phyloP scores from a whole-genome alignment of 2,888 invertebrate genomes.

The Caenorhabditis becei region DNA sequence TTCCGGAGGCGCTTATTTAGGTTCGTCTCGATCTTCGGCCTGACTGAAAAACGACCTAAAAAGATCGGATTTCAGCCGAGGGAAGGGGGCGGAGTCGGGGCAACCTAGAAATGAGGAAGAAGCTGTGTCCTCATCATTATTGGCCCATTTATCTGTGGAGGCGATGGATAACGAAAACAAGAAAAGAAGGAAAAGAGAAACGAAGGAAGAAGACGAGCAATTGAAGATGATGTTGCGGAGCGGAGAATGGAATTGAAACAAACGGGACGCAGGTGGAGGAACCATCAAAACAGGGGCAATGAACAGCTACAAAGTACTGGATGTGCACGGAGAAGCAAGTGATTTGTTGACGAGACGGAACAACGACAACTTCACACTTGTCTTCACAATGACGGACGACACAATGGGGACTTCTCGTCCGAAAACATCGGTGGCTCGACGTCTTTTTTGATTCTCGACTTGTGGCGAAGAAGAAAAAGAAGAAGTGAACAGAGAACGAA shows the following conservation, averaged over 20 bases:
- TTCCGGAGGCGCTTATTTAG: background rate
- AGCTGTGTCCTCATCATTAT: conserved; percentile 17
- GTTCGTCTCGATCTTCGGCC: conserved; percentile 33
- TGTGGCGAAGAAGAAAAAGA: background rate
- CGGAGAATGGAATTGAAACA: conserved; percentile 14
- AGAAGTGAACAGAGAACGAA: no score
- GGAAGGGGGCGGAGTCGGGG: conserved; percentile 17
- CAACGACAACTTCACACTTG: conserved; percentile 12
- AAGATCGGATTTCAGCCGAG: conserved; percentile 33
- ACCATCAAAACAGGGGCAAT: conserved; percentile 1
- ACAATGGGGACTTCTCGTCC: conserved; percentile 10
- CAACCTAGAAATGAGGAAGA: conserved; percentile 1
- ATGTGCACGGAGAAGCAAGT: background rate
- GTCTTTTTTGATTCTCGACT: background rate
- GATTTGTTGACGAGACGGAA: conserved; percentile 17
- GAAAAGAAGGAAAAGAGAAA: background rate
- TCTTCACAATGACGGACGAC: conserved; percentile 14
- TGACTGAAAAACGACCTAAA: conserved; percentile 16
- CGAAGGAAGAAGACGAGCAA: background rate
- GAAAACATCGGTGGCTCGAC: background rate
- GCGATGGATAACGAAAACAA: conserved; percentile 17
- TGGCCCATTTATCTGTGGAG: conserved; percentile 17
- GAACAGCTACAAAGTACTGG: background rate
- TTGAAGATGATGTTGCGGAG: conserved; percentile 7
- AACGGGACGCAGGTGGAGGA: conserved; percentile 15